Base-by-base conservation (phyloP, 2,888 invertebrate genomes). In the Tryphoninae sp. region DNA sequence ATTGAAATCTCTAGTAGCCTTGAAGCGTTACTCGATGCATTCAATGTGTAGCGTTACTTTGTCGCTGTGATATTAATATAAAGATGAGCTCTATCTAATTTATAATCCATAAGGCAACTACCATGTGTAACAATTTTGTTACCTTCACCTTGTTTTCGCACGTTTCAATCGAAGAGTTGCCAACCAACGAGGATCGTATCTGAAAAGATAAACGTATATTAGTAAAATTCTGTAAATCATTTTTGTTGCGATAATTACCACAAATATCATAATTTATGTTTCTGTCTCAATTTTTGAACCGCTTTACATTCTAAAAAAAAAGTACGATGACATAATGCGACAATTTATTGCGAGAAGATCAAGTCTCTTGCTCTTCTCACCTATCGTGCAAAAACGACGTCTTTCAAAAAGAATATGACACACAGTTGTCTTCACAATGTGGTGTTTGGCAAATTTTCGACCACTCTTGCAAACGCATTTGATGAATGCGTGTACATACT, bases 101-200 rank as follows among this genome's bases (percentile, higher is more conserved):
- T 33, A 33, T 33, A 33, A 33, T 1, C 6, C 33, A n/a, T n/a
- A n/a, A 33, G 33, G 33, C 33, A 33, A 4, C 4, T 7, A 33
- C 6, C 11, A 45, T 13, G 13, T 45, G 45, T 45, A 13, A 45
- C 11, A 45, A 45, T 45, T 45, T 45, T 16, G 51, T 68, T 62
- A 79, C 79, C 79, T 79, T 45, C 13, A 67, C n/a, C n/a, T n/a
- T 42, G 33, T 68, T 16, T 45, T 16, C 19, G 42, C 55, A 45
- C 55, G 55, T 55, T 16, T 19, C n/a, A 22, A 16, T 8, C 4
- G 16, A 55, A 55, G 8, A 53, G 19, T 19, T 53, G 53, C 53
- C 13, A 9, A 19, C n/a, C 53, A 53, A 55, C 7, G 16, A 45
- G 13, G 13, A 13, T 45, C 13, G 45, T 13, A 13, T 13, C 45